Conservation (phyloP, 2,888 invertebrate genomes). For the Ceraclea dissimilis region DNA sequence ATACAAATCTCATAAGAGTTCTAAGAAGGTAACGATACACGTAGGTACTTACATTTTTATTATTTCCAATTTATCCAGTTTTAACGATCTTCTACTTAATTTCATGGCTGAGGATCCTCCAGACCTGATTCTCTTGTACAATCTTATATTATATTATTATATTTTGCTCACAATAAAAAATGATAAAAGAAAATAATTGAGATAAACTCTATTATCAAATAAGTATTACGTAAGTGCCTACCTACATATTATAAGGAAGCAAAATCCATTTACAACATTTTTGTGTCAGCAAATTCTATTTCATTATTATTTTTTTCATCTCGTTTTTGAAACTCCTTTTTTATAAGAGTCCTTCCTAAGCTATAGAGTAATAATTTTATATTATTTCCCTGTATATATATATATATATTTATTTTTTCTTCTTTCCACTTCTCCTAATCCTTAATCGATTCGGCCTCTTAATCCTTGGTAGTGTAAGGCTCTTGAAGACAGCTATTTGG, state of each 20-base stretch:
- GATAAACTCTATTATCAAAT: background rate
- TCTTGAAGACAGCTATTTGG: background rate
- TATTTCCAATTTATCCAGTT: too few relatives aligned
- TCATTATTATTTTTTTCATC: constrained; percentile 2
- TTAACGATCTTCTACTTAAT: too few relatives aligned
- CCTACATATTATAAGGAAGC: too few relatives aligned
- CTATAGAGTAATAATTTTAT: background rate
- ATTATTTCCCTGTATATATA: background rate
- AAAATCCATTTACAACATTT: constrained; percentile 1
- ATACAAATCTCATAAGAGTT: too few relatives aligned
- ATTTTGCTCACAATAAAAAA: too few relatives aligned
- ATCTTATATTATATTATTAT: too few relatives aligned
- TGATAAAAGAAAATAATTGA: background rate
- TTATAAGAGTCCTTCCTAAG: background rate
- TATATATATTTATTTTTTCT: too few relatives aligned
- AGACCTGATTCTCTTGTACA: too few relatives aligned
- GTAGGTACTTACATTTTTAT: too few relatives aligned
- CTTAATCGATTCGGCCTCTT: background rate
- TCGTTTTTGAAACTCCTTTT: background rate
- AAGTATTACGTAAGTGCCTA: too few relatives aligned
- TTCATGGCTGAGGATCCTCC: too few relatives aligned
- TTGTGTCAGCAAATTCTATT: background rate
- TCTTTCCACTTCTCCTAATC: background rate
- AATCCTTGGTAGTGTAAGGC: background rate
- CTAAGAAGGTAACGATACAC: too few relatives aligned